Percentiles rank a stretch among this genome's conserved stretches.
These are phyloP conservation scores for Helicolenus hilgendorfi DNA, from an alignment of 2,797 vertebrate genomes.

Conservation along the genomic window DNA sequence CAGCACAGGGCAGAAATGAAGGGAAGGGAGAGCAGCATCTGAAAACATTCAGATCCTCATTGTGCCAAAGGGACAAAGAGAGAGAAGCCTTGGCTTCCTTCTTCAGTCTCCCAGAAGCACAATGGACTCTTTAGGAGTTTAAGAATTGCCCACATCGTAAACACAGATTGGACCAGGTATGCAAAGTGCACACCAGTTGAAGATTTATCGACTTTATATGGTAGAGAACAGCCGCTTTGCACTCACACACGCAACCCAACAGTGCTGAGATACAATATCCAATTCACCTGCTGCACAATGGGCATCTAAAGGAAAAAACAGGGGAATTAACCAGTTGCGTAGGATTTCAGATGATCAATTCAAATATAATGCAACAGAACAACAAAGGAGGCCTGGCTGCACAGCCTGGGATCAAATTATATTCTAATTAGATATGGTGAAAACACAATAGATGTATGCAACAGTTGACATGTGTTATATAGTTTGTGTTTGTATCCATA, in stretches of 20 bases:
- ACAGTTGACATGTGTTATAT: background rate
- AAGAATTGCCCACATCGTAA: conserved; percentile 92
- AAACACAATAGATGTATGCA: background rate
- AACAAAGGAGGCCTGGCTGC: conserved; percentile 84
- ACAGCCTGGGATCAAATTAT: conserved; percentile 70
- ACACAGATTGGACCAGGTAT: conserved; percentile 93
- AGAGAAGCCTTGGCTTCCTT: conserved; percentile 32
- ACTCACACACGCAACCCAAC: conserved; percentile 99
- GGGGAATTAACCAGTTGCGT: conserved; percentile 94
- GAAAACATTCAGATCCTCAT: background rate
- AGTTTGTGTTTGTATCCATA: background rate
- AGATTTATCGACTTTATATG: conserved; percentile 94
- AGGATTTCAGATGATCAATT: conserved; percentile 79
- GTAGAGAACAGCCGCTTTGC: conserved; percentile 97
- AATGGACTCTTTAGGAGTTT: background rate
- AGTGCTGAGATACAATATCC: conserved; percentile 99
- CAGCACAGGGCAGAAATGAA: conserved; percentile 20
- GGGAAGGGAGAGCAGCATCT: background rate
- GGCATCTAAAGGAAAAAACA: conserved; percentile 99
- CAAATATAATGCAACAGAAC: conserved; percentile 81
- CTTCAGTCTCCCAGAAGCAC: conserved; percentile 19
- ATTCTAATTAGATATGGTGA: conserved; percentile 7
- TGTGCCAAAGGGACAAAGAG: conserved; percentile 14
- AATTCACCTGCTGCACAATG: conserved; percentile 98
- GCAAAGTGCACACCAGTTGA: conserved; percentile 92